Conservation (phyloP, 2,888 invertebrate genomes). For the Pseudanteris insignis region DNA sequence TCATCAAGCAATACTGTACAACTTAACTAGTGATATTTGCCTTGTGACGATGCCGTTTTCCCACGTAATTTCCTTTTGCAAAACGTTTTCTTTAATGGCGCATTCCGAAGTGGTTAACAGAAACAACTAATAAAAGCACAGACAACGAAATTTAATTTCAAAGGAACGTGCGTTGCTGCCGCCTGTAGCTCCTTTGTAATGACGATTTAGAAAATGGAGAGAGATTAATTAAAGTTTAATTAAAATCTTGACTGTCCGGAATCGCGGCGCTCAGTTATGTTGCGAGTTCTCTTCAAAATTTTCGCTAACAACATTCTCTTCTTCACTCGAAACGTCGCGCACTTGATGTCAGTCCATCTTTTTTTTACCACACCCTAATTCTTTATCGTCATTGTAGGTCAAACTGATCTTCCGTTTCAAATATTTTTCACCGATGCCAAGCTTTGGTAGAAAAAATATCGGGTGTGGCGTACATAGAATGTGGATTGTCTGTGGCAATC, state of each 20-base stretch:
- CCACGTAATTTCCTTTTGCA: slow-evolving; percentile 44
- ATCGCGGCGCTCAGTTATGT: slow-evolving; percentile 37
- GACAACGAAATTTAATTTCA: slow-evolving; percentile 46
- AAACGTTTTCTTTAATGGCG: slow-evolving; percentile 44
- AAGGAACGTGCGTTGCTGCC: slow-evolving; percentile 36
- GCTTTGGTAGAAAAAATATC: no score
- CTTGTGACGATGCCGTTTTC: slow-evolving; percentile 40
- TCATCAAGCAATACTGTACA: slow-evolving; percentile 35
- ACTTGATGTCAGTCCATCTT: slow-evolving; percentile 24
- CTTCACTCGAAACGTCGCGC: slow-evolving; percentile 23
- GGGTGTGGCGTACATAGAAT: no score
- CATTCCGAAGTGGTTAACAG: slow-evolving; percentile 44
- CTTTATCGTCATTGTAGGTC: no score
- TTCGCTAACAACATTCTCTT: slow-evolving; percentile 33
- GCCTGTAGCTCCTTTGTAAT: slow-evolving; percentile 41
- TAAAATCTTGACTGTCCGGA: slow-evolving; percentile 46
- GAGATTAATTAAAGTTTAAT: slow-evolving; percentile 47
- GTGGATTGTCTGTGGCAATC: no score
- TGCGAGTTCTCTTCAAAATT: slow-evolving; percentile 38
- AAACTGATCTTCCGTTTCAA: no score
- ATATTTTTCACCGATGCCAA: no score
- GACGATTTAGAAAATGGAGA: slow-evolving; percentile 42
- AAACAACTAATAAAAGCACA: slow-evolving; percentile 46
- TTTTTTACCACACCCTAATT: no score
- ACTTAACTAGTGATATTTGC: slow-evolving; percentile 41